These are phyloP conservation scores for Osmerus eperlanus DNA, from an alignment of 2,113 vertebrate species.

Conservation along the genomic window DNA sequence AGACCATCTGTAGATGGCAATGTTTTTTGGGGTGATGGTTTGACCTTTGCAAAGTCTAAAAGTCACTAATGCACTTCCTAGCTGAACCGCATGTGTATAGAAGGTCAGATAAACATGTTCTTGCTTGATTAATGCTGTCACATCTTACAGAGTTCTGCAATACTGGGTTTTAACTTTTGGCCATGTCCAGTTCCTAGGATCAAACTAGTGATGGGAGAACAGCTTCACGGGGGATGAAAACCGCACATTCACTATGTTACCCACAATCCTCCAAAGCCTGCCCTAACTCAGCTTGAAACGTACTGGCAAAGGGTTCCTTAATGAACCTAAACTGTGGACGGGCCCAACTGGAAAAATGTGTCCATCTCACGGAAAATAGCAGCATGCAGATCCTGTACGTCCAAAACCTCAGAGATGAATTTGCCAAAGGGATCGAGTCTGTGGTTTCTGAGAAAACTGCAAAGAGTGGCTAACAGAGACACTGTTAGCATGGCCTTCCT, in stretches of 20 bases:
- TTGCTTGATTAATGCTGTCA: conserved; percentile 10
- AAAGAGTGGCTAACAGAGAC: not conserved
- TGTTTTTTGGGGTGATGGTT: conserved; percentile 7
- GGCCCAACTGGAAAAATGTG: conserved; percentile 1
- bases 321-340: not conserved
- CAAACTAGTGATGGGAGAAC: not conserved
- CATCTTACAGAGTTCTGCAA: not conserved
- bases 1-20: not conserved
- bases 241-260: not conserved
- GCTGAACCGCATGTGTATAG: conserved; percentile 17
- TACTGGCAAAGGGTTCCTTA: not conserved
- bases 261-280: not conserved
- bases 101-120: conserved; percentile 33
- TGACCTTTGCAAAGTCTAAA: conserved; percentile 14
- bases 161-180: not conserved
- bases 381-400: not conserved
- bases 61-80: conserved; percentile 52
- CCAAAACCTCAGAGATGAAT: conserved; percentile 36
- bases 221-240: conserved; percentile 1
- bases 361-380: conserved; percentile 35
- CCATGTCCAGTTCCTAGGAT: not conserved
- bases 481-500: conserved; percentile 33
- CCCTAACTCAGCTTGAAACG: not conserved
- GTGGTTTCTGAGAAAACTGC: not conserved
- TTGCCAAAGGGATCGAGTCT: not conserved